Evolutionary conservation across 1,140 invertebrate species (phyloP), one percentile per base, ranked within the genome.

Genomic region (Anagrus nilaparvatae): DNA sequence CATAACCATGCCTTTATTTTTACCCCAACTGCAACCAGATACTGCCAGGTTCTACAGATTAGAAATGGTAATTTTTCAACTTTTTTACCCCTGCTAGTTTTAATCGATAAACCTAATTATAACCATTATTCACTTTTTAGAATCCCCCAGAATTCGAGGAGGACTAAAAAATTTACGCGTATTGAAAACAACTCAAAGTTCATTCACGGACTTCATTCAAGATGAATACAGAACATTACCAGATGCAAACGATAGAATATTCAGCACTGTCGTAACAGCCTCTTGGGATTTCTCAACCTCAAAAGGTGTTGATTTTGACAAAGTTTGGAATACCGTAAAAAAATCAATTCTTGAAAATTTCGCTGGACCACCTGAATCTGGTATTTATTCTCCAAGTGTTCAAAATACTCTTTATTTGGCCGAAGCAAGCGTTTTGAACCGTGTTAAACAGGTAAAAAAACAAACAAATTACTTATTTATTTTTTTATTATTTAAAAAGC

Each of bases 1-100:
- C 83, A 86, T 51, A 82, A 81, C 51, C 83, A 86, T 50, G 82
- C 82, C 3, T 86, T 84, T 50, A 57, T 84, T 2, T 78, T 78
- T 44, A 72, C 71, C 8, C 79, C 81, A 5, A 72, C 67, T 1
- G 75, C 74, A 6, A 71, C 66, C 21, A 70, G 80, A 39, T 78
- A 74, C 56, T 77, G 77, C 52, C 72, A 73, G 56, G 80, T 84
- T 10, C 70, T 70, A 3, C 71, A 79, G 55, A 60, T 63, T 18
- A 65, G 78, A 38, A 73, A 75, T 50, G 78, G 81, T 84, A 55
- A 72, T 68, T 55, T 19, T 33, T 33, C 9, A 9, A 17, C 1
- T 33, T 33, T 27, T 14, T 33, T 24, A 20, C 14, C 24, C n/a
- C n/a, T 18, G 12, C 5, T 4, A 16, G 4, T 20, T 10, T 33